phyloP scores from a whole-genome alignment of 2,888 invertebrate genomes.

The Isoperla grammatica region DNA sequence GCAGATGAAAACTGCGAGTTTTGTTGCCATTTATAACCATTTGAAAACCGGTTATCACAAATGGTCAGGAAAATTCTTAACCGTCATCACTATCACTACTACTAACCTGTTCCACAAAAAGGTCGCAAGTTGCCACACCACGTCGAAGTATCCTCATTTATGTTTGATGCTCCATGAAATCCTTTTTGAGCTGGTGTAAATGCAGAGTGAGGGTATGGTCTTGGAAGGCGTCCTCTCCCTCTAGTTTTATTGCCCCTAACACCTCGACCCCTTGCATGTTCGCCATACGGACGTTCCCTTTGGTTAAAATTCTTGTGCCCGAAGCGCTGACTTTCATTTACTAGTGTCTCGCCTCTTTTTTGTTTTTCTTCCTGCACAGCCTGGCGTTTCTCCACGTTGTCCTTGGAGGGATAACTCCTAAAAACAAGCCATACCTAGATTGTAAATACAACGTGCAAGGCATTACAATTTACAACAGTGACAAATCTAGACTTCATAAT shows the following conservation, averaged over 20 bases:
- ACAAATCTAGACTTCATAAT: too few relatives aligned
- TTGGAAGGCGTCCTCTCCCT: neutral
- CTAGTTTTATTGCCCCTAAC: neutral
- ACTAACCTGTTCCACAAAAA: constrained; percentile 30
- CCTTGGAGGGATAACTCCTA: constrained; percentile 66
- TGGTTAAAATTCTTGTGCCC: constrained; percentile 26
- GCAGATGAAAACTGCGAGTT: too few relatives aligned
- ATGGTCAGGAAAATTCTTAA: too few relatives aligned
- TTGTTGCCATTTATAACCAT: too few relatives aligned
- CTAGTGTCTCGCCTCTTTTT: constrained; percentile 68
- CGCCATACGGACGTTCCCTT: neutral
- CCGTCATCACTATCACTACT: too few relatives aligned
- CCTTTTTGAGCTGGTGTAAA: too few relatives aligned
- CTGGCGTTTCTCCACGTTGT: constrained; percentile 59
- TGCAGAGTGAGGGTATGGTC: too few relatives aligned
- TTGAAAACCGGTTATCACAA: too few relatives aligned
- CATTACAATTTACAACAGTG: too few relatives aligned
- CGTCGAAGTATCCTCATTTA: constrained; percentile 12
- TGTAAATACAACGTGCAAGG: neutral
- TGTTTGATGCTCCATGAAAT: too few relatives aligned
- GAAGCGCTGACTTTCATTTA: constrained; percentile 45
- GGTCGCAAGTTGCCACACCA: constrained; percentile 22
- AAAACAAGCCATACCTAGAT: constrained; percentile 25
- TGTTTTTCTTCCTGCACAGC: constrained; percentile 59
- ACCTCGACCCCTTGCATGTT: neutral